Base-by-base conservation (phyloP, 2,797 vertebrate species). In the Heliangelus exortis region DNA sequence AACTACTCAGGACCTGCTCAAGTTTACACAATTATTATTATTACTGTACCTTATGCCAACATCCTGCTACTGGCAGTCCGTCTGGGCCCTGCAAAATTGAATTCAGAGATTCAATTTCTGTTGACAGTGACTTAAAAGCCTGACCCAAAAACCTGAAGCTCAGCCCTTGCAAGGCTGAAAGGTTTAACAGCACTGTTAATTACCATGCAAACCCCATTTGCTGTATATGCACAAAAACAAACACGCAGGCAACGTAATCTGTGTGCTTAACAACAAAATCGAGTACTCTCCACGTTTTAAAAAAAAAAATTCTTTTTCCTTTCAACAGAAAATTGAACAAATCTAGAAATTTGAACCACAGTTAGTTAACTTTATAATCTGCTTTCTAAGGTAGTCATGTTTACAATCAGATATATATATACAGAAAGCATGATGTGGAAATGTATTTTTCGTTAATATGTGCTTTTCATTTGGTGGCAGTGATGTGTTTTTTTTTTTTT, bases 41-140 rank as follows among this genome's bases (percentile, higher is more conserved):
- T 76, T 71, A 94, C 87, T 25, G 54, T 97, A 99, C 99, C 99
- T 99, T 99, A 92, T 99, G 99, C 99, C 98, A 99, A 97, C 99
- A 99, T 97, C 99, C 99, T 92, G 98, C 98, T 97, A 99, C 98
- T 8, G 99, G 99, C 93, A 99, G 97, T 88, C 99, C 99, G 1
- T 99, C 99, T 10, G 98, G 98, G 83, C 99, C 99, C 99, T 99
- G 97, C 51, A 97, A 97, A 95, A 88, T 57, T 7, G 12, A 95
- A 90, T 59, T 34, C 10, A 68, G 19, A 67, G 47, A 39, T 41
- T 81, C 87, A 58, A 48, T 75, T 81, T 54, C 62, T 67, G 10
- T 20, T 71, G 74, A 63, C 18, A 29, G 55, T 9, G 14, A 43
- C 20, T 68, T 19, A 23, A 83, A 7, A 7, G 23, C 63, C 84